phyloP scores from a whole-genome alignment of 2,113 vertebrate genomes.

The Marcusenius ussheri region DNA sequence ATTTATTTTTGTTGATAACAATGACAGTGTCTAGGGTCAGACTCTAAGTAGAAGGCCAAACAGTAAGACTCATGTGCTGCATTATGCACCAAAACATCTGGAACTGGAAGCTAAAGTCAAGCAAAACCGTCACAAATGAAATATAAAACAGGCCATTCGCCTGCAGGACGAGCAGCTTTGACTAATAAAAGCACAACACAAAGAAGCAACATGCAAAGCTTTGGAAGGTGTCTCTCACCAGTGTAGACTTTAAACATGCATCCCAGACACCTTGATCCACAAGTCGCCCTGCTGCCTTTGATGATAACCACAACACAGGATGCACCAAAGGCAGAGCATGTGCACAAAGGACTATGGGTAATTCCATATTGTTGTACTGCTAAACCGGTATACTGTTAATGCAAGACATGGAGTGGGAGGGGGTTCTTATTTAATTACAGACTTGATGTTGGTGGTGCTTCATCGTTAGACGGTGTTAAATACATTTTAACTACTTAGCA shows the following conservation, averaged over 20 bases:
- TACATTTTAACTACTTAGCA: not conserved
- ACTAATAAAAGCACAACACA: not conserved
- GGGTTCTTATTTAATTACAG: not conserved
- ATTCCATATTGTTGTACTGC: slow-evolving; percentile 17
- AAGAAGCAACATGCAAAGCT: not conserved
- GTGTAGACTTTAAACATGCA: not conserved
- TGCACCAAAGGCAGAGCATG: slow-evolving; percentile 15
- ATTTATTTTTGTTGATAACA: not conserved
- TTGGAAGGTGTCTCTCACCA: not conserved
- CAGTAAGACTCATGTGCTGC: not conserved
- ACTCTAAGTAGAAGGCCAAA: not conserved
- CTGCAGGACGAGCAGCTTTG: not conserved
- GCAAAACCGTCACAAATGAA: not conserved
- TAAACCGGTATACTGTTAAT: not conserved
- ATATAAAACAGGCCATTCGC: not conserved
- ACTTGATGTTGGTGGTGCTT: not conserved
- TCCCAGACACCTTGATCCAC: slow-evolving; percentile 22
- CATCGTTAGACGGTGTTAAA: not conserved
- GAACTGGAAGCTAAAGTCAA: not conserved
- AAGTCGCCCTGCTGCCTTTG: slow-evolving; percentile 25
- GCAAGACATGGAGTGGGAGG: not conserved
- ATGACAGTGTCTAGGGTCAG: not conserved
- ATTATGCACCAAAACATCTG: not conserved
- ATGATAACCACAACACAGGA: slow-evolving; percentile 34
- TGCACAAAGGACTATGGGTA: slow-evolving; percentile 24